Percentiles rank a stretch among this genome's conserved stretches.
These are phyloP conservation scores for Archivesica marissinica DNA, from an alignment of 1,140 invertebrate genomes.

Conservation along the genomic window DNA sequence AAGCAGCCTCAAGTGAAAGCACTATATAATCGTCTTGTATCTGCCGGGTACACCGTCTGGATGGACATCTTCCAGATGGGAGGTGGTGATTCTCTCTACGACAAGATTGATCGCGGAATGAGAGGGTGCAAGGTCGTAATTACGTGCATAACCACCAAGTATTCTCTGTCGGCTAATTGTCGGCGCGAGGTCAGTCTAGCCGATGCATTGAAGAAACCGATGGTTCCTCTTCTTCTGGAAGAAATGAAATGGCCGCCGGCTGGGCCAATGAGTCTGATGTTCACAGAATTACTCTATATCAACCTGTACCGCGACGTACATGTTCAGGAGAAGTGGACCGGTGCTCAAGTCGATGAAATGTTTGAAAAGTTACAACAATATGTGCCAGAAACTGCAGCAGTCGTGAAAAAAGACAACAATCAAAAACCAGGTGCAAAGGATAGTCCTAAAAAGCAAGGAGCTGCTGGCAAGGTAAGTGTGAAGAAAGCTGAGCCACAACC, in stretches of 20 bases:
- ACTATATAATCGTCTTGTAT: slow-evolving; percentile 73
- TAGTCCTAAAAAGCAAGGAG: too few relatives aligned
- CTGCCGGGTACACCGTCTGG: slow-evolving; percentile 78
- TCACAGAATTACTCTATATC: slow-evolving; percentile 79
- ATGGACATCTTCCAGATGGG: slow-evolving; percentile 83
- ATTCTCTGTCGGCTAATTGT: slow-evolving; percentile 80
- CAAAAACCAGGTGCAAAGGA: too few relatives aligned
- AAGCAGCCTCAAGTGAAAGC: slow-evolving; percentile 78
- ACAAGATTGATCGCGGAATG: slow-evolving; percentile 81
- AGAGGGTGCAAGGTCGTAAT: slow-evolving; percentile 77
- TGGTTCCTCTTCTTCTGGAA: slow-evolving; percentile 80
- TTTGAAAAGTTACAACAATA: slow-evolving; percentile 59
- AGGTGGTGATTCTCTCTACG: slow-evolving; percentile 82
- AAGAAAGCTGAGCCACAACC: too few relatives aligned
- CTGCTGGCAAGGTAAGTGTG: too few relatives aligned
- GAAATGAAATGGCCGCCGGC: slow-evolving; percentile 79
- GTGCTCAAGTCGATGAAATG: slow-evolving; percentile 72
- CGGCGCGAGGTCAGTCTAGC: slow-evolving; percentile 79
- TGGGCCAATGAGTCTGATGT: slow-evolving; percentile 81
- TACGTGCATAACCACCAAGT: slow-evolving; percentile 80
- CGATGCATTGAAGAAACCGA: slow-evolving; percentile 79
- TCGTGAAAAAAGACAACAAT: too few relatives aligned
- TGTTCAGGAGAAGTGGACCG: slow-evolving; percentile 70
- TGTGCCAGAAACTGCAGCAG: slow-evolving; percentile 44
- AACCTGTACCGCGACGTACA: slow-evolving; percentile 70